Evolutionary conservation across 2,797 vertebrate genomes (phyloP), one percentile per base, ranked within the genome.

Genomic region (Telmatherina bonti): DNA sequence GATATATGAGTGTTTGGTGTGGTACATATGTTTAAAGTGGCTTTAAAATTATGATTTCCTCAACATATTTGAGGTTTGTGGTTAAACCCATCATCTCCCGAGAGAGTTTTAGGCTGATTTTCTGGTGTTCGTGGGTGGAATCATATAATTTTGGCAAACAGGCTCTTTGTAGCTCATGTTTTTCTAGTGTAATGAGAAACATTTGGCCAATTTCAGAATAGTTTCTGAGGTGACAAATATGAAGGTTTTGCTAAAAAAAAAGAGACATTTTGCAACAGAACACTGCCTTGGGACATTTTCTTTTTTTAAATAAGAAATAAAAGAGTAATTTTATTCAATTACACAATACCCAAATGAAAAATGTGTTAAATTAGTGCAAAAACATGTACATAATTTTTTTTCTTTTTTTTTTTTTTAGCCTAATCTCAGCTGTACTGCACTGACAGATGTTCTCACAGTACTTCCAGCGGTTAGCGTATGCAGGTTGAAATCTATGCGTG

Each of bases 21-120:
- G 81, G 78, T 85, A 9, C 15, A n/a, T 70, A 72, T 78, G 31
- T 82, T 81, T 81, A 63, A 83, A 81, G 78, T 31, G 35, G 74
- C 74, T 72, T 74, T 65, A 70, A 63, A 68, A 43, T 83, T 62
- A 69, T 70, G 71, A 88, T 74, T 64, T 70, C 61, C 52, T 45
- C 22, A 51, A 78, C 65, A 84, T 89, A 74, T 81, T 54, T 83
- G 76, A 74, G 86, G 81, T 82, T 36, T 84, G 85, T 54, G 88
- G 80, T 82, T 24, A 10, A 76, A 83, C 79, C 71, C 0, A 47
- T 24, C 0, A 10, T 57, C 26, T 85, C 75, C 70, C 26, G 0
- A 38, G 71, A 72, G 77, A 81, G 58, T 2, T 33, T 29, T 70
- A n/a, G 79, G 66, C 70, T 67, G 58, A 82, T 82, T 78, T 66